Evolutionary conservation across 2,888 invertebrate species (phyloP), one percentile per base, ranked within the genome.

Genomic region (Eupithecia centaureata): DNA sequence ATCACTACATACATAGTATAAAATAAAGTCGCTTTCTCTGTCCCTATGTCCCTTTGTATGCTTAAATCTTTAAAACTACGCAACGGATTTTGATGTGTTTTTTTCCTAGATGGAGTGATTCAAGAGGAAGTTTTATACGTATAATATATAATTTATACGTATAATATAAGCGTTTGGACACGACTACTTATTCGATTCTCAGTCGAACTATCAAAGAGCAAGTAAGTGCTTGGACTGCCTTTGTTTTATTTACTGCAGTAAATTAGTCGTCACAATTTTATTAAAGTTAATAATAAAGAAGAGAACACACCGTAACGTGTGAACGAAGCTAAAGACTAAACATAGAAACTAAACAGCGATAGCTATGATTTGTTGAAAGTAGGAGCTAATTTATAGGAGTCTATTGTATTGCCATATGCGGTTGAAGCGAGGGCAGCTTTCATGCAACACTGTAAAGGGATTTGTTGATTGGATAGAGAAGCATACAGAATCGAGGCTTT

Each of bases 401-500:
- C 15, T 35, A 22, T 59, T 22, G 61, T 51, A 32, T 63, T 63
- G 59, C 60, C 63, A 15, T 64, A 35, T 15, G 63, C 22, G 52
- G 27, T 47, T 27, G 15, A 52, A 27, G 27, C 2, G 30, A 30
- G 18, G 15, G 12, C 22, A 22, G 25, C 35, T 59, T 63, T 57
- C 60, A 63, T 70, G 67, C 64, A 52, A 63, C 35, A 15, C 35
- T 54, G 57, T 70, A 65, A 69, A 63, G 70, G 68, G 58, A 47
- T 68, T 62, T 66, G 63, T 61, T 66, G 67, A 69, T 71, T 71
- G 70, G 56, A 54, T 28, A 47, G 32, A n/a, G 30, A 13, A 42
- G 18, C 32, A 18, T 25, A 18, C 27, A 52, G 51, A 51, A 15
- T 27, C 15, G 27, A 18, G 15, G 27, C 15, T 52, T 52, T 52